Evolutionary conservation across 2,888 invertebrate species (phyloP).

Genomic region (Leucophenga maculata): DNA sequence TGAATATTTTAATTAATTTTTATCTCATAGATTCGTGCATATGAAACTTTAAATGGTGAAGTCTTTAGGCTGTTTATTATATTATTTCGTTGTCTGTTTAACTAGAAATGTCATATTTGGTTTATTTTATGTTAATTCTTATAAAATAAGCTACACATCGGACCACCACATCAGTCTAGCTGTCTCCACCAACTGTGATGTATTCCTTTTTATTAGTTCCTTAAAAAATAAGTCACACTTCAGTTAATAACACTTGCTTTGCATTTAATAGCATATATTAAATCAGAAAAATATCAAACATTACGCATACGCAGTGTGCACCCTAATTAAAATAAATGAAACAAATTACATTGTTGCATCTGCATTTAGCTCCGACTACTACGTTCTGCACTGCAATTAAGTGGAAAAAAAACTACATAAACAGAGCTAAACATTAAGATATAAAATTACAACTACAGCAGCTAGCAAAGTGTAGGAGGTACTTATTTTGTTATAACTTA

Average conservation of each 20-base stretch:
- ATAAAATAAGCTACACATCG: no score
- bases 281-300: background rate
- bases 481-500: constrained; percentile 9
- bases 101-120: no score
- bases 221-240: background rate
- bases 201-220: no score
- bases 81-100: no score
- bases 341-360: background rate
- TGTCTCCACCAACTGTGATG: no score
- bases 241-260: background rate
- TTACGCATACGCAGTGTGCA: background rate
- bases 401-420: background rate
- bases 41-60: no score
- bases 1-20: no score
- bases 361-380: background rate
- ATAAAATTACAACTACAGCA: background rate
- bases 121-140: no score
- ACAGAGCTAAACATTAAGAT: background rate
- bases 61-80: no score
- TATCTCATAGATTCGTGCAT: no score
- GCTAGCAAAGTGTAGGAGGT: background rate
- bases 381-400: background rate
- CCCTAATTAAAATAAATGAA: background rate
- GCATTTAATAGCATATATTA: background rate
- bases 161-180: no score